phyloP scores from a whole-genome alignment of 2,113 vertebrate genomes.

The Sinosuthora webbiana region DNA sequence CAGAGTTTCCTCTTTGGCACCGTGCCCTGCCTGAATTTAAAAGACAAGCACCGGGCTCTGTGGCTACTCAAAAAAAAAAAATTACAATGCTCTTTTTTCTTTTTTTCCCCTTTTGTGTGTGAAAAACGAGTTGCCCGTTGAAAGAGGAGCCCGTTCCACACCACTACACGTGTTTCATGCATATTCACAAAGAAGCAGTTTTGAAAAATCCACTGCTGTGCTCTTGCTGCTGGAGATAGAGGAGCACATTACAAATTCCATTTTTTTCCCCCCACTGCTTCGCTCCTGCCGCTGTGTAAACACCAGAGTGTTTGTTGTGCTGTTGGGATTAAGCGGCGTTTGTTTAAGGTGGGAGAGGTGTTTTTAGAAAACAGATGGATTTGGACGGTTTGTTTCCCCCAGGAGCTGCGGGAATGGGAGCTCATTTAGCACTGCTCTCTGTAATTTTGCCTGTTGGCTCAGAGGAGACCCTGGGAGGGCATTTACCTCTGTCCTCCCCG shows the following conservation, averaged over 20 bases:
- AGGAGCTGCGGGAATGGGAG: not conserved
- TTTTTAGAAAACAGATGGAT: not conserved
- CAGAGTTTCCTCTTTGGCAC: not conserved
- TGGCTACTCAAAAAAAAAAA: not conserved
- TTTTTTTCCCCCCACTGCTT: not conserved
- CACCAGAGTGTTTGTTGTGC: not conserved
- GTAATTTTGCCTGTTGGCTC: not conserved
- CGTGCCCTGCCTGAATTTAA: not conserved
- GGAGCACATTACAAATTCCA: conserved; percentile 1
- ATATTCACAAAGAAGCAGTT: conserved; percentile 10
- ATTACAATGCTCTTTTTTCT: not conserved
- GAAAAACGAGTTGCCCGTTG: not conserved
- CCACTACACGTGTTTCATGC: not conserved
- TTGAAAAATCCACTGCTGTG: not conserved
- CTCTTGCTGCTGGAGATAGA: conserved; percentile 22
- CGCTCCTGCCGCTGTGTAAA: not conserved
- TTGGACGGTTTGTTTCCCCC: not conserved
- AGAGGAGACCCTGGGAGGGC: not conserved
- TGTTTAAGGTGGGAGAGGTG: conserved; percentile 9
- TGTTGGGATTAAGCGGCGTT: conserved; percentile 5
- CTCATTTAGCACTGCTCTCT: not conserved
- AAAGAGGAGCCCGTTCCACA: not conserved
- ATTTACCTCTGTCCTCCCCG: fast-evolving
- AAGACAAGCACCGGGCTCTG: not conserved
- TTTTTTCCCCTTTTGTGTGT: not conserved